Base-by-base conservation (phyloP, 37 sponge, comb jelly and placozoan species). In the Tethya wilhelma region DNA sequence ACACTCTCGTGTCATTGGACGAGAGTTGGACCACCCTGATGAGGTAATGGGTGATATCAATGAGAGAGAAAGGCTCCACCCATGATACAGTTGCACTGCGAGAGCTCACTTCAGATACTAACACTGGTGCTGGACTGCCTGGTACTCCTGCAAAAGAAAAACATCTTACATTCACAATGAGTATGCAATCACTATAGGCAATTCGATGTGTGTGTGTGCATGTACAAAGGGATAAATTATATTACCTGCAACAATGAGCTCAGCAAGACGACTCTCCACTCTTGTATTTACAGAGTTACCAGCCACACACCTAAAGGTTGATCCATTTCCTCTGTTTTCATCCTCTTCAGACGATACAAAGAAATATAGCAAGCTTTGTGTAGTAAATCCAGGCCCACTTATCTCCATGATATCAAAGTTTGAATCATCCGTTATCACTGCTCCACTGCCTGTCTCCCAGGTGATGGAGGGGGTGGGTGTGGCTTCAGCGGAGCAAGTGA, bases 381-480 rank as follows among this genome's bases (percentile, higher is more conserved):
- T 17, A 59, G n/a, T 58, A 26, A 4, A 2, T 0, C 39, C 12
- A 30, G 49, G 32, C 8, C 4, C 38, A 4, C 26, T 22, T 3
- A 30, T 4, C 26, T 39, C 6, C 0, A 44, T 36, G 30, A 80
- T 69, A 2, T 34, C 45, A 56, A 78, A 53, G 3, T 25, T 37
- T 25, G 23, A 29, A 40, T 80, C 44, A 42, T 58, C 43, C 38
- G 26, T 1, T 11, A 69, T 25, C 1, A 8, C 23, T 25, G 19
- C 44, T 2, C 49, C 58, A 40, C n/a, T 23, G 32, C 23, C 32
- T 40, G 40, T 55, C 69, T 57, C 44, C 80, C 80, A 80, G 60
- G 70, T 69, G 59, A 80, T 69, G 70, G 40, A 19, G 32, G 80
- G 80, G 12, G 17, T 28, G 28, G 80, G 80, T 8, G 12, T 67